Percentiles rank a stretch among this genome's conserved stretches.
Conservation (phyloP, 2,888 invertebrate genomes). For the Danaus chrysippus region DNA sequence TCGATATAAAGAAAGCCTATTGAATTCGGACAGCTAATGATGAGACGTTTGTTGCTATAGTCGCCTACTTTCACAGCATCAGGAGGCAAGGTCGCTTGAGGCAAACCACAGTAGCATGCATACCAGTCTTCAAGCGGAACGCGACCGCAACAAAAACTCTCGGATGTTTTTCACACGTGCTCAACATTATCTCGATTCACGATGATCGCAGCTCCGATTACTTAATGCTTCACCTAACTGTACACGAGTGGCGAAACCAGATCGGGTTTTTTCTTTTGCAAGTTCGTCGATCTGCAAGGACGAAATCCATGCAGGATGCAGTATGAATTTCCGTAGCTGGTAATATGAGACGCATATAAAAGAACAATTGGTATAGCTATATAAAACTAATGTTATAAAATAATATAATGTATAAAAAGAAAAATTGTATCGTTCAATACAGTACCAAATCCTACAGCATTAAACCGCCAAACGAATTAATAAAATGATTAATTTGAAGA, state of each 20-base stretch:
- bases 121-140: slow-evolving; percentile 58
- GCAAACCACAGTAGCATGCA: slow-evolving; percentile 73
- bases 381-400: too few relatives aligned
- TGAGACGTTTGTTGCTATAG: slow-evolving; percentile 35
- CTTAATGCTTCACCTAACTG: slow-evolving; percentile 75
- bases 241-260: slow-evolving; percentile 69
- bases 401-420: too few relatives aligned
- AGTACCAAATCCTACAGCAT: too few relatives aligned
- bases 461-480: too few relatives aligned
- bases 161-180: slow-evolving; percentile 78
- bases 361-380: too few relatives aligned
- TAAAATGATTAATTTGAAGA: too few relatives aligned
- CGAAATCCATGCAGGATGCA: slow-evolving; percentile 40
- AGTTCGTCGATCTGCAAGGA: slow-evolving; percentile 68
- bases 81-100: slow-evolving; percentile 73
- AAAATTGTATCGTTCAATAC: too few relatives aligned
- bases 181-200: slow-evolving; percentile 76
- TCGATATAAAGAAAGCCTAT: slow-evolving; percentile 53
- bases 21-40: slow-evolving; percentile 43
- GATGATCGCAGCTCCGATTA: slow-evolving; percentile 73
- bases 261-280: slow-evolving; percentile 70
- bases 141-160: slow-evolving; percentile 73
- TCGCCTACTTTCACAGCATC: slow-evolving; percentile 73
- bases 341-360: slow-evolving; percentile 11
- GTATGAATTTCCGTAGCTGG: slow-evolving; percentile 45